phyloP scores from a whole-genome alignment of 64 coral and sea anemone genomes.

The Porites australiensis region DNA sequence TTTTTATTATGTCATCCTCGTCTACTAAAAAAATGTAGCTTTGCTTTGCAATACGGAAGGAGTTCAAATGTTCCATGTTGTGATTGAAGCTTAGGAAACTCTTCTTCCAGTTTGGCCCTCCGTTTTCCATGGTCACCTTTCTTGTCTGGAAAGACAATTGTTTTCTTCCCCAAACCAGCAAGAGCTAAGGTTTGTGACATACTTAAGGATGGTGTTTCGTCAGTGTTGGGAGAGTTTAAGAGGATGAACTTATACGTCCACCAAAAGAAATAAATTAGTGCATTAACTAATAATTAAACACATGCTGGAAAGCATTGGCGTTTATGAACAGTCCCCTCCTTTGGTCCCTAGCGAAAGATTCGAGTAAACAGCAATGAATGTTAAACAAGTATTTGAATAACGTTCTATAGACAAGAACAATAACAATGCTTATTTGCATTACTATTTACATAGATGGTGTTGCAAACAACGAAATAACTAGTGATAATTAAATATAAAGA shows the following conservation, averaged over 20 bases:
- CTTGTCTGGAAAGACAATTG: slow-evolving; percentile 59
- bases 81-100: slow-evolving; percentile 47
- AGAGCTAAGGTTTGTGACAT: neutral
- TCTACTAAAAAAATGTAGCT: too few relatives aligned
- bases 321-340: too few relatives aligned
- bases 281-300: neutral
- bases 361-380: too few relatives aligned
- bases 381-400: too few relatives aligned
- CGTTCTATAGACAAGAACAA: too few relatives aligned
- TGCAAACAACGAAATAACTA: neutral
- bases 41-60: too few relatives aligned
- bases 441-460: too few relatives aligned
- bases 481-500: neutral
- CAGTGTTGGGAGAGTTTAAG: neutral
- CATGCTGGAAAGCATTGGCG: too few relatives aligned
- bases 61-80: slow-evolving; percentile 65
- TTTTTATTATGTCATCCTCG: too few relatives aligned
- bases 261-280: neutral
- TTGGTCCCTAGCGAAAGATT: too few relatives aligned
- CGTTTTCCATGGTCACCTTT: slow-evolving; percentile 36
- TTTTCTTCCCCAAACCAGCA: slow-evolving; percentile 51
- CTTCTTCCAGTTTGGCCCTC: slow-evolving; percentile 33
- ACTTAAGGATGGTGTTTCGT: neutral
- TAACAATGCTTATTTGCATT: too few relatives aligned
- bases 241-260: neutral